phyloP scores from a whole-genome alignment of 2,797 vertebrate genomes.

The Cirrhinus mrigala region DNA sequence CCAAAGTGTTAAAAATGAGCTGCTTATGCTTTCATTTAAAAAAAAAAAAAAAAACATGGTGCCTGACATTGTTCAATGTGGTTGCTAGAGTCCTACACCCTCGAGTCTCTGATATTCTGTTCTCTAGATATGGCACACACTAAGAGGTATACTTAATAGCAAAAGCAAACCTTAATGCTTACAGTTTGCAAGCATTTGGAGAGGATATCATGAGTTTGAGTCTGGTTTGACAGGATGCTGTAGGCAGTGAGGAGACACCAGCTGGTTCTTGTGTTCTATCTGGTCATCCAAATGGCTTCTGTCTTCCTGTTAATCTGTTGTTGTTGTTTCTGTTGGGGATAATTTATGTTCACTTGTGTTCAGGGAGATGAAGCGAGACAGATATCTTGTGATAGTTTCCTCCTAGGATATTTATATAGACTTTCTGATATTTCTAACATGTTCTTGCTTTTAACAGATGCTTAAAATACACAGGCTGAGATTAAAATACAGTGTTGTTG shows the following conservation, averaged over 20 bases:
- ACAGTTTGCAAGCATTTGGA: conserved; percentile 1
- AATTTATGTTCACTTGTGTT: conserved; percentile 21
- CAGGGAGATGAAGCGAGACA: not conserved
- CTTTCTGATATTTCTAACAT: not conserved
- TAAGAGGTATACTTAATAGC: not conserved
- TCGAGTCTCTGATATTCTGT: not conserved
- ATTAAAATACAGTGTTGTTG: not conserved
- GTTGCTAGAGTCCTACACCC: not conserved
- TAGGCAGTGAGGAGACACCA: conserved; percentile 18
- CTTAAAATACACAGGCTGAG: not conserved
- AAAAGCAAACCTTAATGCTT: not conserved
- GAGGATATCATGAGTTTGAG: conserved; percentile 4
- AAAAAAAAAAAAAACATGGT: not conserved
- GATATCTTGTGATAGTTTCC: not conserved
- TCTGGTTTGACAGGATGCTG: conserved; percentile 11
- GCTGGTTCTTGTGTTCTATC: conserved; percentile 30
- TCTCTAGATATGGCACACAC: not conserved
- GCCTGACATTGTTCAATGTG: not conserved
- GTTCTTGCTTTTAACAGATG: not conserved
- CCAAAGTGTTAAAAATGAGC: not conserved
- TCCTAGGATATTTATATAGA: not conserved
- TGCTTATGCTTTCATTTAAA: not conserved
- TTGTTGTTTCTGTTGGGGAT: conserved; percentile 26
- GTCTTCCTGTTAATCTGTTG: conserved; percentile 32
- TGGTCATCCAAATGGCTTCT: conserved; percentile 24